Base-by-base conservation (phyloP, 2,888 invertebrate species). In the Lasioglossum calceatum region DNA sequence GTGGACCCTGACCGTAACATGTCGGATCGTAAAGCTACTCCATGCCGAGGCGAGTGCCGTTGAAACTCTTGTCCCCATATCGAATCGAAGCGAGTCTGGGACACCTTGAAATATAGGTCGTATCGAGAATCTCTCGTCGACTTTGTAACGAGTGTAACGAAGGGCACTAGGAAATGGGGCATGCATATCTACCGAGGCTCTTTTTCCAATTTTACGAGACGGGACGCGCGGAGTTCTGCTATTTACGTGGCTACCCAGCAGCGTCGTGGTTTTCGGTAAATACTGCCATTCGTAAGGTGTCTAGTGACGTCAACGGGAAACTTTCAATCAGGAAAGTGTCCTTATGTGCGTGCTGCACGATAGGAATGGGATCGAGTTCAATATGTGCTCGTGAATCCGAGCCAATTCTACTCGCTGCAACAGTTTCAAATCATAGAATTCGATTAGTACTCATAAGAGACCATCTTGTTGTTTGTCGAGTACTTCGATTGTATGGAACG, bases 151-250 rank as follows among this genome's bases (percentile, higher is more conserved):
- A 64, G 80, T 54, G 74, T 73, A 79, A 79, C 82, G 82, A 80
- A 83, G 87, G 81, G 75, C 82, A 39, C 72, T 47, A 75, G 86
- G 76, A 78, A 87, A 87, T 80, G 61, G 87, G 74, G 75, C 79
- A 64, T 61, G 82, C 82, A 80, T 71, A 58, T 58, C 58, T 12
- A 72, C 58, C 42, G 32, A 19, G 44, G 47, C 54, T 61, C 76
- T 70, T 76, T 67, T 81, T 80, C 75, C 64, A 76, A 84, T 83
- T 86, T 86, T 77, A 81, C 67, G 77, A 84, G 74, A 67, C 72
- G 39, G 54, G 19, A 10, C 36, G 36, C 64, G 36, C 44, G 47
- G 70, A 61, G 79, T 64, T 77, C 77, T 70, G 77, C 86, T 79
- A 82, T 87, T 86, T 73, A 36, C 73, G 44, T 14, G 47, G 23